Percentiles rank a stretch among this genome's conserved stretches.
phyloP scores from a whole-genome alignment of 2,888 invertebrate genomes.

The Thera obeliscata region DNA sequence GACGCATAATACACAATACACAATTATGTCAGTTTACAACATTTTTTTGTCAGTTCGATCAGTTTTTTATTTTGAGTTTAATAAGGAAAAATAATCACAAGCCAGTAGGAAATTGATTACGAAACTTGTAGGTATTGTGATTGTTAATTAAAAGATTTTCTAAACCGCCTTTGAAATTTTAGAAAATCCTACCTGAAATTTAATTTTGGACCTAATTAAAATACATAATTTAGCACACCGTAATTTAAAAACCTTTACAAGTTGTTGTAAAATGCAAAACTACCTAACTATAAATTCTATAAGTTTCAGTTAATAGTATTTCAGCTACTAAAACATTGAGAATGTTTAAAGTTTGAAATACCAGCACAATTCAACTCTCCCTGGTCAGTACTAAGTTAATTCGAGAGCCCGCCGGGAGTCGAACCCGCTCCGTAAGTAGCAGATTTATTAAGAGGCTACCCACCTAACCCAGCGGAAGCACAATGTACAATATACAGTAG shows the following conservation, averaged over 20 bases:
- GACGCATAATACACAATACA: no score
- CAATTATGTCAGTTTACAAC: neutral
- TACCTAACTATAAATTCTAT: neutral
- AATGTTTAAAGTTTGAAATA: constrained; percentile 23
- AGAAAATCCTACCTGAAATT: no score
- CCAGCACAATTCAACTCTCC: constrained; percentile 58
- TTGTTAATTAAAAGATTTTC: no score
- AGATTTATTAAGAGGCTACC: constrained; percentile 80
- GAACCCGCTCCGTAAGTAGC: constrained; percentile 75
- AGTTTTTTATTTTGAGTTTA: no score
- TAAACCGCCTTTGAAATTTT: no score
- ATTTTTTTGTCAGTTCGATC: neutral
- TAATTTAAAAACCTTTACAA: neutral
- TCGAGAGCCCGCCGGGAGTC: constrained; percentile 71
- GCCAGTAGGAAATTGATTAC: no score
- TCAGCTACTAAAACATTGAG: constrained; percentile 5
- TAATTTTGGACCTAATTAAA: no score
- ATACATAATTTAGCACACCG: no score
- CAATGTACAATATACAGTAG: constrained; percentile 15
- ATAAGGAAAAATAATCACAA: no score
- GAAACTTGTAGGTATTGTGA: no score
- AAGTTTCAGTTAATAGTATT: neutral
- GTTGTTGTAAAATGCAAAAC: neutral
- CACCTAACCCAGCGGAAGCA: constrained; percentile 20
- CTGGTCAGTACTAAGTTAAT: constrained; percentile 78